Evolutionary conservation across 2,888 invertebrate genomes (phyloP).

Genomic region (Rhingia campestris): DNA sequence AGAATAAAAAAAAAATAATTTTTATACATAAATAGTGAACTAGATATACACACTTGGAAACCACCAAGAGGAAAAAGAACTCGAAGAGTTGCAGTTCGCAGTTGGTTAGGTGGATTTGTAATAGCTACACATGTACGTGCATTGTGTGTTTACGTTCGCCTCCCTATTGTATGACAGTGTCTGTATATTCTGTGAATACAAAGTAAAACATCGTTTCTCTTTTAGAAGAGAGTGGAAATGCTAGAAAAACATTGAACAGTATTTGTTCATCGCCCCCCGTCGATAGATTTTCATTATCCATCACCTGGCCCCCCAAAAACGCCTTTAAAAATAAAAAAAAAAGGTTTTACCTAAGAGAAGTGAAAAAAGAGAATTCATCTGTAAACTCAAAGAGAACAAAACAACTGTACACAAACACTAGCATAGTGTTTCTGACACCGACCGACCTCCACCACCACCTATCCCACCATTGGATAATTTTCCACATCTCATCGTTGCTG

Average conservation of each 20-base stretch:
- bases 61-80: conserved; percentile 41
- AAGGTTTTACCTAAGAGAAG: background rate
- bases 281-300: background rate
- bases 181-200: conserved; percentile 48
- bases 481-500: background rate
- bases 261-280: background rate
- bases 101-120: conserved; percentile 11
- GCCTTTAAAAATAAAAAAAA: background rate
- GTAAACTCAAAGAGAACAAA: background rate
- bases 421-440: conserved; percentile 1
- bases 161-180: conserved; percentile 13
- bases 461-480: background rate
- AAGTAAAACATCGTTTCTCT: conserved; percentile 5
- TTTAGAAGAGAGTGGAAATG: conserved; percentile 5
- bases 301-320: background rate
- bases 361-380: background rate
- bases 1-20: conserved; percentile 27
- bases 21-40: conserved; percentile 51
- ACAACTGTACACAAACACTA: conserved; percentile 38
- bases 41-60: conserved; percentile 64
- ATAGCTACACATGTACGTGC: conserved; percentile 27
- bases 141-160: conserved; percentile 38
- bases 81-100: conserved; percentile 56
- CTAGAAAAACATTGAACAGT: conserved; percentile 17
- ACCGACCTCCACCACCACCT: background rate